Evolutionary conservation across 2,888 invertebrate species (phyloP).

Genomic region (Byasa hedistus): DNA sequence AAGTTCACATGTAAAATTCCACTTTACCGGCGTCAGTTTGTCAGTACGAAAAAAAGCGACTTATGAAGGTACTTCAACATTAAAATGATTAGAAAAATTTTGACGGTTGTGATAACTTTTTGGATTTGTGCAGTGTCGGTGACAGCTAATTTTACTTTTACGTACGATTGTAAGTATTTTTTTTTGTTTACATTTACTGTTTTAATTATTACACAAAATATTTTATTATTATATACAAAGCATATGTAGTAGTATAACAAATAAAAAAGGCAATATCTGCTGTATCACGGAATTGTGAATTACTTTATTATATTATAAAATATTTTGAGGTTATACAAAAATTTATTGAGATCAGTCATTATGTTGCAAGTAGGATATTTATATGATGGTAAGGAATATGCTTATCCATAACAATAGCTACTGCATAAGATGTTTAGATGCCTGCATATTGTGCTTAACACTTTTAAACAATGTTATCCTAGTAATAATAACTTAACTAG

Average conservation of each 20-base stretch:
- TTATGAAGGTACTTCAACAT: constrained; percentile 8
- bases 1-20: constrained; percentile 15
- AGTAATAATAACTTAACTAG: too few species aligned
- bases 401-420: too few species aligned
- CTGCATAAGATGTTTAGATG: too few species aligned
- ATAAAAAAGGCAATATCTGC: background rate
- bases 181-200: background rate
- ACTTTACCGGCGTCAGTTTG: background rate
- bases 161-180: constrained; percentile 45
- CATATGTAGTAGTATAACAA: background rate
- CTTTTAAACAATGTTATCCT: too few species aligned
- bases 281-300: too few species aligned
- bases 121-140: constrained; percentile 27
- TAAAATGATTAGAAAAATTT: constrained; percentile 38
- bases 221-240: too few species aligned
- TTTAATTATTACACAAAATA: background rate
- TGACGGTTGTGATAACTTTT: constrained; percentile 32
- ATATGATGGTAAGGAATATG: too few species aligned
- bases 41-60: background rate
- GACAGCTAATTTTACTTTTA: constrained; percentile 43
- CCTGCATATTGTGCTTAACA: too few species aligned
- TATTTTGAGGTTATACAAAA: too few species aligned
- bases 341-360: too few species aligned
- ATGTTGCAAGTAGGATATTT: too few species aligned
- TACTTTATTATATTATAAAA: too few species aligned